Percentiles rank a stretch among this genome's conserved stretches.
Conservation (phyloP, 2,888 invertebrate genomes). For the Hypselothyrea guttata region DNA sequence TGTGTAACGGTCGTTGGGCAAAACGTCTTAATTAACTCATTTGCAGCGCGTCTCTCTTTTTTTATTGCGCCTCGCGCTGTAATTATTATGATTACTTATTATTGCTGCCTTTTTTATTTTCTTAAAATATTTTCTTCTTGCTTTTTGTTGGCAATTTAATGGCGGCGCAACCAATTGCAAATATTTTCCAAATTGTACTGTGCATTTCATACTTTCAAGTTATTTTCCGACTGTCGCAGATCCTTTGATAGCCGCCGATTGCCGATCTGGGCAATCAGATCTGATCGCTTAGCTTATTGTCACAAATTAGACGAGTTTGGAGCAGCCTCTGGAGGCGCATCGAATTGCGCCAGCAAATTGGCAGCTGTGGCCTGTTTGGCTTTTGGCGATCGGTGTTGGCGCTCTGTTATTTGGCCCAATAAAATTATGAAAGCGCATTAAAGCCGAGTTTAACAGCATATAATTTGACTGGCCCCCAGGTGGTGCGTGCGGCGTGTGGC, state of each 20-base stretch:
- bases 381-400: constrained; percentile 27
- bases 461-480: constrained; percentile 59
- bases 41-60: constrained; percentile 45
- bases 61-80: constrained; percentile 66
- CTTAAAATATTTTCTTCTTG: constrained; percentile 11
- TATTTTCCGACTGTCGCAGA: constrained; percentile 51
- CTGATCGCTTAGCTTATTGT: constrained; percentile 64
- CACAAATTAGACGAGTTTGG: constrained; percentile 62
- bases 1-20: constrained; percentile 70
- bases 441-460: constrained; percentile 59
- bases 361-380: constrained; percentile 26
- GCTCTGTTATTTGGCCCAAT: constrained; percentile 77
- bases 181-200: constrained; percentile 72
- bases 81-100: constrained; percentile 76
- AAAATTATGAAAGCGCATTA: constrained; percentile 72
- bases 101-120: constrained; percentile 55
- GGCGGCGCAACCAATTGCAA: constrained; percentile 72
- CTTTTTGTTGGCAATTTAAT: constrained; percentile 63
- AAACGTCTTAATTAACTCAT: constrained; percentile 73
- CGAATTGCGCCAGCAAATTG: constrained; percentile 61
- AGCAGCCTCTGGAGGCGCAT: constrained; percentile 13
- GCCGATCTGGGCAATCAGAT: neutral
- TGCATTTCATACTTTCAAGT: constrained; percentile 66
- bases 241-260: constrained; percentile 61
- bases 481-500: constrained; percentile 15